Percentiles rank a stretch among this genome's conserved stretches.
Evolutionary conservation across 1,140 invertebrate species (phyloP).

Genomic region (Lucilia sericata): DNA sequence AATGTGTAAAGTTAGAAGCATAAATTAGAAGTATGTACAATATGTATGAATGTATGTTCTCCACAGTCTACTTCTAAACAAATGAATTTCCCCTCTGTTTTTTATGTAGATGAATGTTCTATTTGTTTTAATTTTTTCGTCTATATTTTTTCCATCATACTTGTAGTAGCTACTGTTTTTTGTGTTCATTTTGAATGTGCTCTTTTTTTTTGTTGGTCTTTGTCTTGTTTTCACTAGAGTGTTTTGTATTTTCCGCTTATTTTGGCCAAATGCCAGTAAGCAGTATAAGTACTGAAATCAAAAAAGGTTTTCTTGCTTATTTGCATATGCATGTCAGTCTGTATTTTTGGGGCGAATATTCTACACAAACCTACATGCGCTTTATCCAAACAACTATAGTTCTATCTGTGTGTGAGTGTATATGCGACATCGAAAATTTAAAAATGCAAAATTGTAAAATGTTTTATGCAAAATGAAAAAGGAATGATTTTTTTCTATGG

Average conservation of each 20-base stretch:
- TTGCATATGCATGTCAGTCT: constrained; percentile 15
- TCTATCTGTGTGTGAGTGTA: neutral
- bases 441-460: constrained; percentile 24
- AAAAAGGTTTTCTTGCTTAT: constrained; percentile 4
- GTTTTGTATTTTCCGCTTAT: constrained; percentile 6
- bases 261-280: constrained; percentile 25
- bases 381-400: neutral
- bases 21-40: neutral
- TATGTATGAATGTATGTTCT: neutral
- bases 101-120: neutral
- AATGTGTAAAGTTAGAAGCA: neutral
- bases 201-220: neutral
- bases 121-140: neutral
- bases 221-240: constrained; percentile 9
- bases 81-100: constrained; percentile 8
- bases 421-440: neutral
- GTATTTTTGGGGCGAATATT: neutral
- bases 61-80: neutral
- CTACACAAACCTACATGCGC: neutral
- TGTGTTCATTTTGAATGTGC: neutral
- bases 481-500: constrained; percentile 3
- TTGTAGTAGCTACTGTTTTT: constrained; percentile 4
- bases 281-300: neutral
- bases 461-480: neutral
- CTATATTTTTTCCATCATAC: neutral